Evolutionary conservation across 2,888 invertebrate species (phyloP), one percentile per base, ranked within the genome.

Genomic region (Azorinus chamasolen): DNA sequence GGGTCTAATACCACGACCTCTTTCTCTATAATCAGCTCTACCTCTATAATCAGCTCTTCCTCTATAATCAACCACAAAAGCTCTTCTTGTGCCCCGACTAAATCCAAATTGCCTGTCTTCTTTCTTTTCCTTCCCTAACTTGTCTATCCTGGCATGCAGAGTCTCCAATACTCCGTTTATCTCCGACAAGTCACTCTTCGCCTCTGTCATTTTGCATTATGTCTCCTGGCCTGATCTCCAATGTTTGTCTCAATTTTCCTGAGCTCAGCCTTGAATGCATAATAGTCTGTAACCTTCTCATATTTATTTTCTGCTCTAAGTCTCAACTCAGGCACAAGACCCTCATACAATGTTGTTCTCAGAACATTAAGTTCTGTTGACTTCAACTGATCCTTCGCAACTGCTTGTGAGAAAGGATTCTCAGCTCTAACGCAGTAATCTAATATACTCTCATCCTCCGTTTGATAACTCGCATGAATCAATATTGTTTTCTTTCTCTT

Each of bases 91-190:
- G 25, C 25, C 51, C n/a, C 27, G 22, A 10, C 37, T 18, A n/a
- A 10, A 5, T 18, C 25, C 14, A 25, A 14, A n/a, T 2, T 48
- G 18, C 32, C 10, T 32, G 10, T 32, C 32, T 32, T 32, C 32
- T 22, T 45, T n/a, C 46, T 57, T 48, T 24, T 55, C 53, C 45
- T 59, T 54, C 32, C 59, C 68, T 32, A 53, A 8, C 39, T 37
- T 53, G 18, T 45, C 27, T 18, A 65, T 55, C 48, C 65, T 55
- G 16, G 54, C 22, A 39, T 55, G 51, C 18, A 63, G 20, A n/a
- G 10, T 4, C 37, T 32, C 4, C 3, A 69, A n/a, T 10, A 69
- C 16, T 2, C 58, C 50, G 25, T 58, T 68, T 12, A 68, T 43
- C 25, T 59, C 58, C 20, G n/a, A 1, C n/a, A 59, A 16, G 27